Percentiles rank a stretch among this genome's conserved stretches.
phyloP scores from a whole-genome alignment of 2,797 vertebrate genomes.

The Enteromius argenteus region DNA sequence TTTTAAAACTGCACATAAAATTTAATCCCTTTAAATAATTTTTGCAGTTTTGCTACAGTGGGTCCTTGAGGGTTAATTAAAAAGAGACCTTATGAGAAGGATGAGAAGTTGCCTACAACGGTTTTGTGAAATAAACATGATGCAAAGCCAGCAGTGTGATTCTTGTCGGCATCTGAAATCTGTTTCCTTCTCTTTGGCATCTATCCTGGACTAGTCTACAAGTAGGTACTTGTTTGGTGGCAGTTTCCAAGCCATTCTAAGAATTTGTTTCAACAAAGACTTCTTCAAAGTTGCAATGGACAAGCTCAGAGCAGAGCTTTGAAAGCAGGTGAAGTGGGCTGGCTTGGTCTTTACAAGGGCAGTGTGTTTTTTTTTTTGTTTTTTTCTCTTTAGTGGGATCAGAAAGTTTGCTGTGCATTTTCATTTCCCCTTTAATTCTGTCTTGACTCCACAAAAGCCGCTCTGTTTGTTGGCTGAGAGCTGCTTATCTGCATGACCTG shows the following conservation, averaged over 20 bases:
- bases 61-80: neutral
- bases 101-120: neutral
- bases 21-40: neutral
- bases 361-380: neutral
- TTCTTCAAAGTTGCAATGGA: constrained; percentile 4
- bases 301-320: neutral
- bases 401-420: neutral
- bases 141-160: neutral
- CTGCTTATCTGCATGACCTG: constrained; percentile 64
- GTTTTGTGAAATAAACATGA: neutral
- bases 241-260: neutral
- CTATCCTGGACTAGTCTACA: constrained; percentile 13
- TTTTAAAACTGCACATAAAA: too few relatives aligned
- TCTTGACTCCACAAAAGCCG: constrained; percentile 63
- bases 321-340: constrained; percentile 10
- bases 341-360: neutral
- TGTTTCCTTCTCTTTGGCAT: constrained; percentile 7
- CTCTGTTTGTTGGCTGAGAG: constrained; percentile 47
- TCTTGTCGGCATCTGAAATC: neutral
- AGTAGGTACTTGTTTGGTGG: constrained; percentile 30
- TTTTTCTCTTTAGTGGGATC: neutral
- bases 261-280: neutral
- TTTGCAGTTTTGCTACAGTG: neutral
- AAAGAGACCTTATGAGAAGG: neutral
- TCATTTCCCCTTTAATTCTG: constrained; percentile 63